Percentiles rank a stretch among this genome's conserved stretches.
These are phyloP conservation scores for Crossaster papposus DNA, from an alignment of 53 echinoderm and acorn worm species.

Conservation along the genomic window DNA sequence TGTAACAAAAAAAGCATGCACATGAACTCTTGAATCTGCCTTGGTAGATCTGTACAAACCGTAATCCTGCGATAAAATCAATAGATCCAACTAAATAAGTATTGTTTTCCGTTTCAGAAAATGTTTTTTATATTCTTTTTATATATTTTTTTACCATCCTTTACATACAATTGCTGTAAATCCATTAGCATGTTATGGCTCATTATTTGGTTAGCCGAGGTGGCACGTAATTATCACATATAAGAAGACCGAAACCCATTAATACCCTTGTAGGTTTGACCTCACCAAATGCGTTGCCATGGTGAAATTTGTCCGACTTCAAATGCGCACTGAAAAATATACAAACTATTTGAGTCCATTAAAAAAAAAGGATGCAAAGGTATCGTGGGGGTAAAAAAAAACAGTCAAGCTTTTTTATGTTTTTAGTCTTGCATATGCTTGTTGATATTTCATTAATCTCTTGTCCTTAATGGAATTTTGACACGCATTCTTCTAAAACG, in stretches of 20 bases:
- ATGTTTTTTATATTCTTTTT: neutral
- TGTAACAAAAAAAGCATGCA: neutral
- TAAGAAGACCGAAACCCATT: neutral
- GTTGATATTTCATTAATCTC: conserved; percentile 32
- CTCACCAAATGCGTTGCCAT: neutral
- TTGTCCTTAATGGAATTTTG: conserved; percentile 3
- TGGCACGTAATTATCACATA: neutral
- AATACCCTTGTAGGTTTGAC: neutral
- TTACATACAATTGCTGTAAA: neutral
- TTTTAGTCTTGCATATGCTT: neutral
- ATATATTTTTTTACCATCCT: neutral
- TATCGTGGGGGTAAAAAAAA: too few relatives aligned
- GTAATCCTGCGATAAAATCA: neutral
- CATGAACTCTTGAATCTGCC: neutral
- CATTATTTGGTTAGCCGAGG: neutral
- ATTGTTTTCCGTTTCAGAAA: neutral
- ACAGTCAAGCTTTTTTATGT: too few relatives aligned
- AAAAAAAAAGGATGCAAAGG: neutral
- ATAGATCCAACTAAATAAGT: neutral
- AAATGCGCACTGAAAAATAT: neutral
- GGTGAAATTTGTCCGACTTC: neutral
- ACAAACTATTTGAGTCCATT: neutral
- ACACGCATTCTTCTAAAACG: neutral
- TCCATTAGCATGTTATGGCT: neutral
- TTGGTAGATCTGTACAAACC: neutral